Base-by-base conservation (phyloP, 2,113 vertebrate species). In the Aspidoscelis tigris region DNA sequence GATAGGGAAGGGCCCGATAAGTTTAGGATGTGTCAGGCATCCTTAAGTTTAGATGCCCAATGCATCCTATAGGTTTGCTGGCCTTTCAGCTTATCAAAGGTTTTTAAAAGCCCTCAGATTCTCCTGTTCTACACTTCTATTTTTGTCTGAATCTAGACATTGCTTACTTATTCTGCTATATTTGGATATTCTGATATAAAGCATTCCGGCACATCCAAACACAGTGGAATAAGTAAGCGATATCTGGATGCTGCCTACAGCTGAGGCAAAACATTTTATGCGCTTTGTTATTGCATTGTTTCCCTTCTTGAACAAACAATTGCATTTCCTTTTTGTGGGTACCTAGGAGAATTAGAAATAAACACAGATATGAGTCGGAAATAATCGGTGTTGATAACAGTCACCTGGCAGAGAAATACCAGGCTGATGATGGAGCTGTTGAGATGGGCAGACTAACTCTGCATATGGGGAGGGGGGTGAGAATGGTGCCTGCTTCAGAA, bases 401-500 rank as follows among this genome's bases (percentile, higher is more conserved):
- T 87, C 89, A 93, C 81, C 39, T 79, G 73, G 84, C 26, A 0
- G 53, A 86, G 79, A 77, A 82, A 80, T 0, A 7, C 50, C 58
- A 85, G 86, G 71, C 14, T 1, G 1, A 20, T 18, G 50, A 61
- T 12, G 76, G 64, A 75, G 70, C 55, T 44, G 66, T 82, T 78
- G 55, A 75, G 41, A 86, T 12, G 5, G 6, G 53, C 16, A 86
- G 24, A 39, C 76, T 10, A 2, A 18, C 0, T 1, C 64, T 26
- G 3, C 1, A 0, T 33, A 66, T 78, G n/a, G 33, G 33, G n/a
- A 74, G 0, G 0, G 5, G 5, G 39, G 55, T 76, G 53, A 2
- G 1, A 73, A 85, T 26, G 73, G 64, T 1, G 0, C 7, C 18
- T 44, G 0, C 1, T 3, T 2, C 8, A 5, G 0, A 0, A 55